Evolutionary conservation across 1,140 invertebrate species (phyloP).

Genomic region (Drosophila lacteicornis): DNA sequence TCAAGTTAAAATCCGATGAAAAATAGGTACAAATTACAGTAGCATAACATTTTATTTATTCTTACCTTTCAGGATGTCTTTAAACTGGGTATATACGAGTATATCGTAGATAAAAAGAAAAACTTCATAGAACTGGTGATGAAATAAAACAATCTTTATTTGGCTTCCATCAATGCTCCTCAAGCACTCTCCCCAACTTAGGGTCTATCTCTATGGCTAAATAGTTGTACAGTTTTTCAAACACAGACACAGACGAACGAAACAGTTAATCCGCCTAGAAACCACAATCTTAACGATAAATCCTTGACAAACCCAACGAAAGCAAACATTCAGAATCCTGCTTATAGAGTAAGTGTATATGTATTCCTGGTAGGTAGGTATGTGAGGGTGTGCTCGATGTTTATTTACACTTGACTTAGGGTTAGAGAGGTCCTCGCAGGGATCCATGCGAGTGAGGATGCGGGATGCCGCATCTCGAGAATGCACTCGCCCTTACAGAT

Average conservation of each 20-base stretch:
- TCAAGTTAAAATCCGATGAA: not conserved
- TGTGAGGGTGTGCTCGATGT: conserved; percentile 37
- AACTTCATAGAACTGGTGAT: not conserved
- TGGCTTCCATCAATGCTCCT: conserved; percentile 52
- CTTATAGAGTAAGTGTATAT: conserved; percentile 42
- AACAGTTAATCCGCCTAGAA: conserved; percentile 50
- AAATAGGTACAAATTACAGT: not conserved
- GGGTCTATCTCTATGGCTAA: conserved; percentile 56
- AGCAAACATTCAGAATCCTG: conserved; percentile 35
- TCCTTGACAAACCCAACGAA: conserved; percentile 43
- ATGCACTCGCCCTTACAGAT: conserved; percentile 61
- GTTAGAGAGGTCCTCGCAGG: conserved; percentile 28
- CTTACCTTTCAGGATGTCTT: too few relatives aligned
- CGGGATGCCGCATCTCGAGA: conserved; percentile 20
- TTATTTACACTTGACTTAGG: conserved; percentile 77
- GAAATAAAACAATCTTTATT: conserved; percentile 71
- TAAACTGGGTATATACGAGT: too few relatives aligned
- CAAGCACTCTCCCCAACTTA: conserved; percentile 49
- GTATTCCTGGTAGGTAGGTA: conserved; percentile 27
- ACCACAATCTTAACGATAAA: conserved; percentile 59
- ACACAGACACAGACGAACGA: conserved; percentile 61
- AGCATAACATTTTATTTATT: too few relatives aligned
- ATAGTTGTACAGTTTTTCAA: conserved; percentile 64
- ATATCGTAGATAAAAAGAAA: not conserved
- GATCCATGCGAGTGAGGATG: not conserved